Evolutionary conservation across 2,888 invertebrate genomes (phyloP).

Genomic region (Ophraella communa): DNA sequence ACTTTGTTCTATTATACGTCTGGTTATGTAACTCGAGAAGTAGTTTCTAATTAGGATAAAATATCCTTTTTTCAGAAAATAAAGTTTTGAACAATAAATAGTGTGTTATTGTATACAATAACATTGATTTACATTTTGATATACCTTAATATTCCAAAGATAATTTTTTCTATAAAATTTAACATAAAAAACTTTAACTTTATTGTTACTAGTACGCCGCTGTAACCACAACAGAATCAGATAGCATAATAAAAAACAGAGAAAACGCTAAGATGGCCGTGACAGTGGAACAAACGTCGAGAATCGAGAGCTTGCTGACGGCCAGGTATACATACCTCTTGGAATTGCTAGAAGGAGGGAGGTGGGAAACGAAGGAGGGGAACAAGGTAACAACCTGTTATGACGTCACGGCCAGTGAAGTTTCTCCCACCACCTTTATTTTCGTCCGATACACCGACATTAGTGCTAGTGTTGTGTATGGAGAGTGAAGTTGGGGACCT

Average conservation of each 20-base stretch:
- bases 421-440: conserved; percentile 41
- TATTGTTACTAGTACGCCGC: conserved; percentile 17
- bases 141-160: no score
- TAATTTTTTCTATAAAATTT: no score
- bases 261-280: conserved; percentile 55
- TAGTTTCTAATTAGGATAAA: no score
- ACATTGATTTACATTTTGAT: no score
- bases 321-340: conserved; percentile 53
- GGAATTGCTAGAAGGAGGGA: conserved; percentile 49
- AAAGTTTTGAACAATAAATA: no score
- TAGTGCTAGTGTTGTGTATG: conserved; percentile 40
- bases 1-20: no score
- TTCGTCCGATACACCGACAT: conserved; percentile 29
- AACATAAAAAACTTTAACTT: no score
- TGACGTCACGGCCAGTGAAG: conserved; percentile 55
- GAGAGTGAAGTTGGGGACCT: conserved; percentile 35
- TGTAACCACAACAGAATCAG: conserved; percentile 35
- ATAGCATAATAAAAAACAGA: conserved; percentile 30
- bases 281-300: conserved; percentile 55
- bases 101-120: no score
- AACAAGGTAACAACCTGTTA: conserved; percentile 60
- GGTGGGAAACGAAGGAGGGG: conserved; percentile 23
- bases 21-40: no score
- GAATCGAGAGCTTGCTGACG: conserved; percentile 35
- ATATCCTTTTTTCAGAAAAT: no score